Conservation (phyloP, 2,113 vertebrate species). For the Megalops atlanticus region DNA sequence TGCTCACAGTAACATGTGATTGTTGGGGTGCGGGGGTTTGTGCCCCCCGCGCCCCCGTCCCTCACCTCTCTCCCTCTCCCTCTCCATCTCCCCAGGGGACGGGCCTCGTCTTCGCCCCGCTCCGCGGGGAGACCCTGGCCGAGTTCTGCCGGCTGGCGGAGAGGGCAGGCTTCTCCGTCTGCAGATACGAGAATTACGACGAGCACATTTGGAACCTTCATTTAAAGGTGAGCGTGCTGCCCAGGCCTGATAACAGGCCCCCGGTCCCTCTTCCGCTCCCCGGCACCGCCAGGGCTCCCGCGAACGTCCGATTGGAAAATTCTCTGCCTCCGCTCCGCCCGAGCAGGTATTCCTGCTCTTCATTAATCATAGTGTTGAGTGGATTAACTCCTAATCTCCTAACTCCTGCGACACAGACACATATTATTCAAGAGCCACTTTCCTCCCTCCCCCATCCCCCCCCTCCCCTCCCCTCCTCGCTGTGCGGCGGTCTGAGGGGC, state of each 20-base stretch:
- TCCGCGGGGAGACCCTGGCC: constrained; percentile 85
- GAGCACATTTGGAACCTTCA: constrained; percentile 92
- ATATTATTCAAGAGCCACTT: constrained; percentile 28
- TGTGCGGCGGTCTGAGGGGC: not conserved
- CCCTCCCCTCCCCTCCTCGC: not conserved
- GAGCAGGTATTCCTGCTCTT: constrained; percentile 76
- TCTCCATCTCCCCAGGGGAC: constrained; percentile 73
- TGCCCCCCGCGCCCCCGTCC: not conserved
- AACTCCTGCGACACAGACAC: constrained; percentile 62
- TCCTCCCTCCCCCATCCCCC: not conserved
- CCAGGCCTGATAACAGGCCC: constrained; percentile 77
- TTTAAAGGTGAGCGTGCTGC: constrained; percentile 88
- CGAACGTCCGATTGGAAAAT: constrained; percentile 27
- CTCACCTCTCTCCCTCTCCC: not conserved
- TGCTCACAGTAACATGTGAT: too few relatives aligned
- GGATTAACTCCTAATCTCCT: constrained; percentile 73
- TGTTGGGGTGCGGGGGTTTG: constrained; percentile 20
- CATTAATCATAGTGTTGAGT: constrained; percentile 68
- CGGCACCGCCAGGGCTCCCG: not conserved
- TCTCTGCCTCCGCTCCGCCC: constrained; percentile 76
- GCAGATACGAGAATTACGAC: constrained; percentile 93
- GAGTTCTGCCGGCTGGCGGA: constrained; percentile 91
- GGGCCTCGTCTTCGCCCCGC: constrained; percentile 90
- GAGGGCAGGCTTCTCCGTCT: constrained; percentile 82
- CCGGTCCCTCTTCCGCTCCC: constrained; percentile 70